Base-by-base conservation (phyloP, 2,888 invertebrate genomes). In the Xanthorhoe spadicearia region DNA sequence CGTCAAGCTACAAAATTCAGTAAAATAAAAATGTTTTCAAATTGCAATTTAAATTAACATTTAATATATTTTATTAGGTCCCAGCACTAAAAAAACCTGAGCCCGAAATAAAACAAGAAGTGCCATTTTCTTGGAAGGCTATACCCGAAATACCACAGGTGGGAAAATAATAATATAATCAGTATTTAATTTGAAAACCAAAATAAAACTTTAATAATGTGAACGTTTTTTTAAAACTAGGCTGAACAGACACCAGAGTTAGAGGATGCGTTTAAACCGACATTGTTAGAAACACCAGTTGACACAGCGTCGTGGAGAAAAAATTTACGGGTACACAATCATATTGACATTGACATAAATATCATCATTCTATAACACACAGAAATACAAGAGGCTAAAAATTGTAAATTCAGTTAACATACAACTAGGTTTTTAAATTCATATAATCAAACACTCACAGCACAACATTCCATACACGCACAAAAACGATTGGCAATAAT, bases 81-180 rank as follows among this genome's bases (percentile, higher is more conserved):
- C 86, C 89, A 55, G 79, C 78, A 69, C 68, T 87, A 60, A 74
- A 83, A 68, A 83, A 83, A 68, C 82, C 88, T 23, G 84, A 84
- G 72, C 78, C 85, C 52, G 85, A 87, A 68, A 82, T 81, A 74
- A 83, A 81, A 73, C 85, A 82, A 55, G 86, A 87, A 74, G 86
- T 89, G 51, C 84, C 89, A 57, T 92, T 92, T 78, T 92, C 92
- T 69, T 92, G 92, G 92, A 80, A 92, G 71, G 83, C 84, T 52
- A 92, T 92, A 78, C 92, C 92, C 71, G 92, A 92, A 85, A 84
- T 92, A 79, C 91, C 92, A 76, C 92, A 92, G 92, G 92, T 92
- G 92, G 64, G 76, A 10, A 74, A 60, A 32, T 32, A 28, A 28
- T 28, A 6, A 32, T 7, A 7, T 7, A 63, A 35, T 63, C 56